Percentiles rank a stretch among this genome's conserved stretches.
phyloP scores from a whole-genome alignment of 2,113 vertebrate species.

The Micromys minutus region DNA sequence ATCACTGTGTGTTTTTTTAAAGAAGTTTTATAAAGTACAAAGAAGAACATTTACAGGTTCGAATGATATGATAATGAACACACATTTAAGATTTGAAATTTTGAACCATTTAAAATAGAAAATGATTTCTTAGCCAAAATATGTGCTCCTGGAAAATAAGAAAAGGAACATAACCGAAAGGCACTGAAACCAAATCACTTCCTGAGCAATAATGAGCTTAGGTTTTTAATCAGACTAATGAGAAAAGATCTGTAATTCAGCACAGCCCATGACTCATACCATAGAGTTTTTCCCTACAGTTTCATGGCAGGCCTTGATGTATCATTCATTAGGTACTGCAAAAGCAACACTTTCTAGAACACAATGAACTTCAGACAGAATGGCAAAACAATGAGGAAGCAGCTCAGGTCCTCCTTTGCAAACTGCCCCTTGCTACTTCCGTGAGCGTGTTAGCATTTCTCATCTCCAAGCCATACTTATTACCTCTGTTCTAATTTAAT shows the following conservation, averaged over 20 bases:
- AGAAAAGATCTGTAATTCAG: slow-evolving; percentile 82
- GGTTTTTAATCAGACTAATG: slow-evolving; percentile 84
- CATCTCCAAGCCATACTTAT: neutral
- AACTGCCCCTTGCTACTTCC: slow-evolving; percentile 42
- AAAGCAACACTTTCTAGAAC: slow-evolving; percentile 82
- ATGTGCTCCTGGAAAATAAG: slow-evolving; percentile 77
- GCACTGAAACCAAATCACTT: slow-evolving; percentile 82
- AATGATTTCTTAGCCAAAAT: slow-evolving; percentile 81
- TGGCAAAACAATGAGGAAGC: slow-evolving; percentile 71
- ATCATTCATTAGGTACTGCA: slow-evolving; percentile 80
- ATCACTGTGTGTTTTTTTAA: slow-evolving; percentile 51
- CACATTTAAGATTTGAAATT: slow-evolving; percentile 75
- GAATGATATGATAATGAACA: slow-evolving; percentile 74
- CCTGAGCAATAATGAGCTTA: slow-evolving; percentile 81
- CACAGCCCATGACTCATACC: slow-evolving; percentile 78
- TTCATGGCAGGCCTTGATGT: slow-evolving; percentile 81
- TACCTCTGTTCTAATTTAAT: neutral
- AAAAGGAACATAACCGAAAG: slow-evolving; percentile 81
- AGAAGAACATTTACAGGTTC: slow-evolving; percentile 72
- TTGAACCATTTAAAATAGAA: slow-evolving; percentile 80
- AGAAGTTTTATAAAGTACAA: slow-evolving; percentile 65
- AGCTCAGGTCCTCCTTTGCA: slow-evolving; percentile 45
- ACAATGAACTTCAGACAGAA: slow-evolving; percentile 79
- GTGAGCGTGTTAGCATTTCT: neutral
- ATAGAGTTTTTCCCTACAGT: slow-evolving; percentile 81